phyloP scores from a whole-genome alignment of 2,797 vertebrate genomes.

The Bovichtus variegatus region DNA sequence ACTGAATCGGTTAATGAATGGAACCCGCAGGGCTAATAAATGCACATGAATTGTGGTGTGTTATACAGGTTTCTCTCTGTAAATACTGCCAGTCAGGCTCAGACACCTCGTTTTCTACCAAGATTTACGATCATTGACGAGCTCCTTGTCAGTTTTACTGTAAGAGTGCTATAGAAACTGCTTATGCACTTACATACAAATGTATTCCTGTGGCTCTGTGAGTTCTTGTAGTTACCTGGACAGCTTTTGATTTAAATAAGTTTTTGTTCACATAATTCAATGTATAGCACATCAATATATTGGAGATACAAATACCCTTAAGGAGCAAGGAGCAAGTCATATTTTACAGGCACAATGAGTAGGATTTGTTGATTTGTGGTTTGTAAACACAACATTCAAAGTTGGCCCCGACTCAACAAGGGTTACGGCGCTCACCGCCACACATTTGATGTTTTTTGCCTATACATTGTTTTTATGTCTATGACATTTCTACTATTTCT shows the following conservation, averaged over 20 bases:
- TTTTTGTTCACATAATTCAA: conserved; percentile 3
- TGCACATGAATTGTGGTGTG: conserved; percentile 70
- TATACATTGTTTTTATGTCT: too few species aligned
- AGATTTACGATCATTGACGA: conserved; percentile 57
- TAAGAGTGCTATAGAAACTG: neutral
- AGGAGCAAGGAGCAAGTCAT: too few species aligned
- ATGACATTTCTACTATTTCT: too few species aligned
- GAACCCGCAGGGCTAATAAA: conserved; percentile 75
- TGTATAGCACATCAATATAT: neutral
- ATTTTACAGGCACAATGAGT: conserved; percentile 35
- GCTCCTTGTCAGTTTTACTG: conserved; percentile 39
- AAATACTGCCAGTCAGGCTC: conserved; percentile 40
- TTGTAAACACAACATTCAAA: too few species aligned
- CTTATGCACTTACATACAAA: neutral
- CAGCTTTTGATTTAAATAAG: conserved; percentile 29
- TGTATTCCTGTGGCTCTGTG: neutral
- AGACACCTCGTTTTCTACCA: conserved; percentile 25
- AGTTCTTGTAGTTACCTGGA: conserved; percentile 4
- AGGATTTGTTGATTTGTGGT: too few species aligned
- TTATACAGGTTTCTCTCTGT: conserved; percentile 60
- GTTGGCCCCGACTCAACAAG: too few species aligned
- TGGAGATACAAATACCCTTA: conserved; percentile 18
- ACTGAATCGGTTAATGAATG: conserved; percentile 67
- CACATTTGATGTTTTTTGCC: too few species aligned
- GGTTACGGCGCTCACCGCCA: too few species aligned